phyloP scores from a whole-genome alignment of 2,888 invertebrate species.

The Polyommatus icarus region DNA sequence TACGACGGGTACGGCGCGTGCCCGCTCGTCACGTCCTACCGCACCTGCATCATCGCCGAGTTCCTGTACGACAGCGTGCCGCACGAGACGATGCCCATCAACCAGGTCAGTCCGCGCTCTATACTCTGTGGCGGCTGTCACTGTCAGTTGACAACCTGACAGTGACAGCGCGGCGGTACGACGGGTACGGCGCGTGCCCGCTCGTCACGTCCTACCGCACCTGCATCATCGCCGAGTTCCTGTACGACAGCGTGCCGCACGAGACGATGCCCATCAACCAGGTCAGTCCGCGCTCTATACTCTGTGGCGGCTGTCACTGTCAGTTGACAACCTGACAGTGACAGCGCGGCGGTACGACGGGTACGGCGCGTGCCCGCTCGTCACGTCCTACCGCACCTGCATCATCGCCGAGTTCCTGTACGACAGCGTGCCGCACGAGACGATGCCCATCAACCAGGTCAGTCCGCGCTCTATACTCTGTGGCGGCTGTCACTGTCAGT shows the following conservation, averaged over 20 bases:
- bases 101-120: constrained; percentile 81
- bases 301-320: constrained; percentile 53
- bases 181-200: constrained; percentile 99
- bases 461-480: no score
- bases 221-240: constrained; percentile 96
- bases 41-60: constrained; percentile 93
- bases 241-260: constrained; percentile 89
- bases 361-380: no score
- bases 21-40: constrained; percentile 93
- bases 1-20: constrained; percentile 99
- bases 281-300: no score
- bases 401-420: no score
- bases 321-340: no score
- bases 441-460: no score
- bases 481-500: no score
- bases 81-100: constrained; percentile 94
- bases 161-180: constrained; percentile 76
- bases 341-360: no score
- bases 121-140: background rate
- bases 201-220: constrained; percentile 90
- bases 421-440: no score
- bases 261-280: no score
- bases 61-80: constrained; percentile 93
- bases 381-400: no score
- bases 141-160: background rate